Conservation (phyloP, 1,140 invertebrate species). For the Episyrphus balteatus region DNA sequence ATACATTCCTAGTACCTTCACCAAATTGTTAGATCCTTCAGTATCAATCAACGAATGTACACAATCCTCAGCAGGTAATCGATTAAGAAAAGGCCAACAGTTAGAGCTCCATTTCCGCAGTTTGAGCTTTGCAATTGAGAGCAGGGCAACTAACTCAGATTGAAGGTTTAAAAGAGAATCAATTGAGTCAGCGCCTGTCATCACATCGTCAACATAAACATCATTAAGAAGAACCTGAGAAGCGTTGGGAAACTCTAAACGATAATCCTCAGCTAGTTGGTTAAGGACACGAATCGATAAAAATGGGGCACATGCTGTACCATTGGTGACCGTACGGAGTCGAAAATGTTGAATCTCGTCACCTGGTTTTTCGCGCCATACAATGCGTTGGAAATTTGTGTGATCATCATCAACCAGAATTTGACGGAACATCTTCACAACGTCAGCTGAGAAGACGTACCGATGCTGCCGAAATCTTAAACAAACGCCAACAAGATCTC, state of each 20-base stretch:
- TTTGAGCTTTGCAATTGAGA: too few species aligned
- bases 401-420: slow-evolving; percentile 12
- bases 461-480: slow-evolving; percentile 29
- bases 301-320: slow-evolving; percentile 8
- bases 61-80: too few species aligned
- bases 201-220: slow-evolving; percentile 21
- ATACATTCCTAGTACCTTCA: neutral
- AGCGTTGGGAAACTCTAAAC: neutral
- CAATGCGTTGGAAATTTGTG: slow-evolving; percentile 25
- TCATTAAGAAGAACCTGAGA: slow-evolving; percentile 6
- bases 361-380: slow-evolving; percentile 23
- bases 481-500: slow-evolving; percentile 34
- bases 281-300: neutral
- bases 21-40: neutral
- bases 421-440: slow-evolving; percentile 38
- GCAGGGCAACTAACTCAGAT: neutral
- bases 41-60: neutral
- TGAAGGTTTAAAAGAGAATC: slow-evolving; percentile 11
- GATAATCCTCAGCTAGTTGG: neutral
- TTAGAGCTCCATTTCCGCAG: too few species aligned
- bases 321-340: slow-evolving; percentile 28
- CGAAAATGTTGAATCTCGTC: slow-evolving; percentile 17
- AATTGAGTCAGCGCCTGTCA: slow-evolving; percentile 12
- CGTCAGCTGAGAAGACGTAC: slow-evolving; percentile 27
- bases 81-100: too few species aligned